Conservation (phyloP, 2,113 vertebrate species). For the Glaucomys volans region DNA sequence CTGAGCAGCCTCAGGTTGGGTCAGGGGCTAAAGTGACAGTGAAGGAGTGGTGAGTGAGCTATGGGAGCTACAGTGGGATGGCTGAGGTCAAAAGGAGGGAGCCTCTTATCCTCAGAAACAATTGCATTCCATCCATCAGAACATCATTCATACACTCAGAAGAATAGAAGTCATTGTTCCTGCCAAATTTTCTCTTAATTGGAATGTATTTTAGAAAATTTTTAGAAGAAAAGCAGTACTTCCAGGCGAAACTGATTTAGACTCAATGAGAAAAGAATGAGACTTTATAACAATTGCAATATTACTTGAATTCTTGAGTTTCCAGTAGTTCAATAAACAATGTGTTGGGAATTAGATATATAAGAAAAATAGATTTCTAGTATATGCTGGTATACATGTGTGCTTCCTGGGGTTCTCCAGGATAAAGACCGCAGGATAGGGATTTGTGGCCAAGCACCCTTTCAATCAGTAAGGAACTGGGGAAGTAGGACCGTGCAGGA, state of each 20-base stretch:
- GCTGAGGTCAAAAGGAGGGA: not conserved
- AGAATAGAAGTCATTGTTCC: not conserved
- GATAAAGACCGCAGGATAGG: not conserved
- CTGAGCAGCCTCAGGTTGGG: not conserved
- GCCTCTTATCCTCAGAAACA: not conserved
- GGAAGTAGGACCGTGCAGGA: not conserved
- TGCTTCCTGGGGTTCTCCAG: not conserved
- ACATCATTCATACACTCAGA: not conserved
- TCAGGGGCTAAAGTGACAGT: not conserved
- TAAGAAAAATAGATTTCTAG: not conserved
- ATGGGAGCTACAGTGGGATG: rapidly evolving
- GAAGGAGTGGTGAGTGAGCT: not conserved
- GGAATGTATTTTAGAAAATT: not conserved
- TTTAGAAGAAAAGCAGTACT: not conserved
- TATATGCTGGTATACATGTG: not conserved
- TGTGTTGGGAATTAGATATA: not conserved
- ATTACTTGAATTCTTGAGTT: not conserved
- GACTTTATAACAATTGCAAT: not conserved
- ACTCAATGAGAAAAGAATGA: not conserved
- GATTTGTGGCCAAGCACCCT: not conserved
- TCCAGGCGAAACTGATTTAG: not conserved
- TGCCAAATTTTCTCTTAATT: not conserved
- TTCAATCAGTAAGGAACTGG: too few relatives aligned
- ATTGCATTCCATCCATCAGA: not conserved
- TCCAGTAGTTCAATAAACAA: not conserved